Base-by-base conservation (phyloP, 2,113 vertebrate genomes). In the Pseudorhombus dupliciocellatus region DNA sequence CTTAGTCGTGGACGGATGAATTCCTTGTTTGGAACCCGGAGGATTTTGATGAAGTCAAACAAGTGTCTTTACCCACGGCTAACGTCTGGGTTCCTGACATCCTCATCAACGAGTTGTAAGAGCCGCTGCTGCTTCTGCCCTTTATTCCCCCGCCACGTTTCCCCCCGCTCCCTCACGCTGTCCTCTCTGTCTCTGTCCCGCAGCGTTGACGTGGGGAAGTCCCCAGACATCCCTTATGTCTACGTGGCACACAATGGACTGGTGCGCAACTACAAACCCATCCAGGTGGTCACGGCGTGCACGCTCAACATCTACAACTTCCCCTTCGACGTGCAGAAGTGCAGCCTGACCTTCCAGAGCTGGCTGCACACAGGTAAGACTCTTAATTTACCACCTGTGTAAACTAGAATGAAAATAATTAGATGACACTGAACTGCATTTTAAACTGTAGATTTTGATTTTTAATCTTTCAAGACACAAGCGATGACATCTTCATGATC, bases 221-320 rank as follows among this genome's bases (percentile, higher is more conserved):
- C 98, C 59, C 98, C 97, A 0, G 94, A 94, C 0, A 96, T 99
- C 9, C 97, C 97, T 0, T 99, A 98, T 0, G 95, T 98, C 70
- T 99, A 99, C 0, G 94, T 99, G 26, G 86, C 78, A 18, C 86
- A 97, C 24, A 67, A 94, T 0, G 98, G 98, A 0, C 87, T 93
- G 66, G 97, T 99, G 70, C 91, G 92, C 53, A 99, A 99, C 92
- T 98, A 99, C 85, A 98, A 99, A 67, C 97, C 98, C 62, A 96
- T 99, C 80, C 98, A 99, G 86, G 96, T 98, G 73, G 95, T 99
- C 75, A 98, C 97, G 0, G 95, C 98, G 66, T 99, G 97, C 73
- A 98, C 95, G 62, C 93, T 99, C 18, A 97, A 99, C 86, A 99
- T 99, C 92, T 99, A 99, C 86, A 99, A 96, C 92, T 99, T 99